These are phyloP conservation scores for Himalopsyche anomala DNA, from an alignment of 2,888 invertebrate species.

Conservation along the genomic window DNA sequence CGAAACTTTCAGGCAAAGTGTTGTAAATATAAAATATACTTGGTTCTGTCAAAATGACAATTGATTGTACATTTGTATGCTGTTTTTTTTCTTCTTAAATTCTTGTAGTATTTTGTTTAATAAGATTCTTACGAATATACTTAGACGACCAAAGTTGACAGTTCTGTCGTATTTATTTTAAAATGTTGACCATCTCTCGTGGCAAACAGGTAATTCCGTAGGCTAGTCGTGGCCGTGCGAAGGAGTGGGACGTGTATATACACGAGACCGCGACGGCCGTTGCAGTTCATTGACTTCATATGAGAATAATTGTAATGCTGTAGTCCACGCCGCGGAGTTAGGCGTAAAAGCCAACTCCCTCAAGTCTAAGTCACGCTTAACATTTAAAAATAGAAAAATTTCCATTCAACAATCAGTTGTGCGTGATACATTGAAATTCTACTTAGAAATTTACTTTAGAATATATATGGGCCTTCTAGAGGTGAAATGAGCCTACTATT, in stretches of 20 bases:
- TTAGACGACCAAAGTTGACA: neutral
- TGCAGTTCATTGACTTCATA: conserved; percentile 53
- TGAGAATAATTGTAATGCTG: conserved; percentile 6
- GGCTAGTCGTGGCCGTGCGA: conserved; percentile 12
- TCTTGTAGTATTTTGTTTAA: no score
- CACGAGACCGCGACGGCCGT: conserved; percentile 45
- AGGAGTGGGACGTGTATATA: conserved; percentile 8
- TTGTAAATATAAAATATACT: no score
- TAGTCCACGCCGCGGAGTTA: neutral
- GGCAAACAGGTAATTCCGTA: conserved; percentile 42
- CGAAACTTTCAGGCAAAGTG: no score
- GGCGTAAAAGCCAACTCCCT: conserved; percentile 43
- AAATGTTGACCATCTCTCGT: conserved; percentile 20
- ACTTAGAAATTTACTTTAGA: no score
- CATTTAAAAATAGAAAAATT: neutral
- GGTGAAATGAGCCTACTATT: no score
- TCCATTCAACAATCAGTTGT: conserved; percentile 20
- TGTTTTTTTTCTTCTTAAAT: no score
- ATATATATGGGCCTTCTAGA: no score
- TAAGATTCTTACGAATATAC: no score
- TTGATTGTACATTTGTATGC: no score
- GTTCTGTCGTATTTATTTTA: neutral
- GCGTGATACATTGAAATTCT: neutral
- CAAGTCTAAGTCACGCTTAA: neutral
- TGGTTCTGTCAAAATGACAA: no score